Percentiles rank a stretch among this genome's conserved stretches.
phyloP scores from a whole-genome alignment of 64 coral and sea anemone species.

The Orbicella faveolata region DNA sequence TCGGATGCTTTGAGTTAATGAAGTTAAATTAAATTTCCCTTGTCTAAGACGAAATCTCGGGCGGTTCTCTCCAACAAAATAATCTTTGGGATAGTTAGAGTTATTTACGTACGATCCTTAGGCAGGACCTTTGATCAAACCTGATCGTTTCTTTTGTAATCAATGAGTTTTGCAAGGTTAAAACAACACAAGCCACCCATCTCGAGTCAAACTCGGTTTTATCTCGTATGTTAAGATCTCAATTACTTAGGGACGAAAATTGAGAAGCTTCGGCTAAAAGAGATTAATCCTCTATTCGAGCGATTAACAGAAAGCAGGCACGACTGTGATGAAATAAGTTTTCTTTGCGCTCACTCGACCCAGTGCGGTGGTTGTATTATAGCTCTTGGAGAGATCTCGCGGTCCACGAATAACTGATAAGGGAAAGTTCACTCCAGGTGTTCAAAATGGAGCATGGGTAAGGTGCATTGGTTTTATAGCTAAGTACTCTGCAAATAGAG shows the following conservation, averaged over 20 bases:
- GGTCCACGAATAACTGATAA: not conserved
- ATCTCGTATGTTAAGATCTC: conserved; percentile 3
- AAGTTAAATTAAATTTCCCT: not conserved
- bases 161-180: conserved; percentile 3
- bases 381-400: not conserved
- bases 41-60: not conserved
- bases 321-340: not conserved
- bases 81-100: not conserved
- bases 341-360: not conserved
- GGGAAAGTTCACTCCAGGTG: not conserved
- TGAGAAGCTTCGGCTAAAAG: not conserved
- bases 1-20: conserved; percentile 20
- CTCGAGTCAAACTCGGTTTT: conserved; percentile 22
- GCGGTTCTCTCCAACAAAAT: not conserved
- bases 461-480: not conserved
- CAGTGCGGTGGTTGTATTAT: not conserved
- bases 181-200: conserved; percentile 46
- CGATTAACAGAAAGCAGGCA: conserved; percentile 36
- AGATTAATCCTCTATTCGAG: conserved; percentile 22
- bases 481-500: not conserved
- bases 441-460: conserved; percentile 8
- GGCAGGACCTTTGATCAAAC: not conserved
- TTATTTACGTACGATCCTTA: not conserved
- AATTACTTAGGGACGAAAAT: conserved; percentile 1
- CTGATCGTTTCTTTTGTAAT: not conserved